Percentiles rank a stretch among this genome's conserved stretches.
phyloP scores from a whole-genome alignment of 2,113 vertebrate species.

The Cyphomyrus plagiostoma region DNA sequence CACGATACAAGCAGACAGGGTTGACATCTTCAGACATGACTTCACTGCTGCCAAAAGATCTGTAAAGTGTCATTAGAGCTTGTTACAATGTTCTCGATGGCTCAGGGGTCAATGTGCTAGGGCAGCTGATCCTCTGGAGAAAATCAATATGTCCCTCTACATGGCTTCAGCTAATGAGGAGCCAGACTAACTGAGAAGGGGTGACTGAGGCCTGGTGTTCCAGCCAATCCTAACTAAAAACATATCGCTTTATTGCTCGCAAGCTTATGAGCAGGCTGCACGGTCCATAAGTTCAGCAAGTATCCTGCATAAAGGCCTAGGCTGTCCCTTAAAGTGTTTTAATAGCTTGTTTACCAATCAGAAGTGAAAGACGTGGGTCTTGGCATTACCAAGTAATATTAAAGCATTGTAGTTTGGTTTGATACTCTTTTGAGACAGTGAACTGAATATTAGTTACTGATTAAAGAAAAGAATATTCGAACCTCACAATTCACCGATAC shows the following conservation, averaged over 20 bases:
- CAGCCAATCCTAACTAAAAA: neutral
- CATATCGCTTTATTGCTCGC: neutral
- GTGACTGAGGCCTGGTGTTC: neutral
- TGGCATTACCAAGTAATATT: neutral
- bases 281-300: neutral
- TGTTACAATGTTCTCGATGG: neutral
- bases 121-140: neutral
- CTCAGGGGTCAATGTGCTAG: neutral
- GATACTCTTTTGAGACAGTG: neutral
- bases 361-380: neutral
- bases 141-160: neutral
- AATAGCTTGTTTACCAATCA: neutral
- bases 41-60: neutral
- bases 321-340: neutral
- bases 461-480: neutral
- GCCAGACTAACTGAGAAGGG: neutral
- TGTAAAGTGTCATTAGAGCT: neutral
- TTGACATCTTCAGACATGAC: neutral
- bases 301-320: neutral
- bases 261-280: neutral
- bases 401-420: neutral
- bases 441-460: neutral
- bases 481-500: neutral
- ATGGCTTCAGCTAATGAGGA: neutral
- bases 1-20: neutral